These are phyloP conservation scores for Siphlonurus alternatus DNA, from an alignment of 2,888 invertebrate species.

Conservation along the genomic window DNA sequence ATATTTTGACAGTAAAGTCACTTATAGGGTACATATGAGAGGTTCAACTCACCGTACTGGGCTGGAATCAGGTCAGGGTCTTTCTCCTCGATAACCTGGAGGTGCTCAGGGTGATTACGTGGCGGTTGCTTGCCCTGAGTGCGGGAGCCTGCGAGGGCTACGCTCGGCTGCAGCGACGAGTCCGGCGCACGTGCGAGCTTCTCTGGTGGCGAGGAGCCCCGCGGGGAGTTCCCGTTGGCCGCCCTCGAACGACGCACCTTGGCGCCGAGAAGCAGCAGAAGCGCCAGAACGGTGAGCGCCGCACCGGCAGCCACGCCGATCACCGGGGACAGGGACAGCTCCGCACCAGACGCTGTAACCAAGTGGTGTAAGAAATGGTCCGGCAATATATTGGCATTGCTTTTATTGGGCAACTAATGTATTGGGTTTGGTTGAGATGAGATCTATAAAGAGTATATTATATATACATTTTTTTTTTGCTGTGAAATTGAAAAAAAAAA, in stretches of 20 bases:
- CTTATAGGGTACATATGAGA: not conserved
- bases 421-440: not conserved
- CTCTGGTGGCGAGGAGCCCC: conserved; percentile 9
- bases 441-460: not conserved
- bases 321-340: conserved; percentile 35
- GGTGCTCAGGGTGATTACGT: not conserved
- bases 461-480: not conserved
- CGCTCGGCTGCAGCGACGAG: too few relatives aligned
- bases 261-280: conserved; percentile 32
- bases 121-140: not conserved
- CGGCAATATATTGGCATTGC: not conserved
- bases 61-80: conserved; percentile 18
- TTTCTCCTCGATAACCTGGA: not conserved
- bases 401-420: not conserved
- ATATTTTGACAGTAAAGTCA: not conserved
- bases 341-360: conserved; percentile 36
- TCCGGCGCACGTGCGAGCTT: conserved; percentile 2
- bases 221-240: conserved; percentile 13
- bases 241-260: conserved; percentile 29
- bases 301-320: conserved; percentile 37
- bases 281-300: conserved; percentile 32
- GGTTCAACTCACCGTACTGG: conserved; percentile 14
- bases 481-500: not conserved
- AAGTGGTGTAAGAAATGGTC: conserved; percentile 8
- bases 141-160: not conserved